These are phyloP conservation scores for Microtus pennsylvanicus DNA, from an alignment of 2,113 vertebrate genomes.

Conservation along the genomic window DNA sequence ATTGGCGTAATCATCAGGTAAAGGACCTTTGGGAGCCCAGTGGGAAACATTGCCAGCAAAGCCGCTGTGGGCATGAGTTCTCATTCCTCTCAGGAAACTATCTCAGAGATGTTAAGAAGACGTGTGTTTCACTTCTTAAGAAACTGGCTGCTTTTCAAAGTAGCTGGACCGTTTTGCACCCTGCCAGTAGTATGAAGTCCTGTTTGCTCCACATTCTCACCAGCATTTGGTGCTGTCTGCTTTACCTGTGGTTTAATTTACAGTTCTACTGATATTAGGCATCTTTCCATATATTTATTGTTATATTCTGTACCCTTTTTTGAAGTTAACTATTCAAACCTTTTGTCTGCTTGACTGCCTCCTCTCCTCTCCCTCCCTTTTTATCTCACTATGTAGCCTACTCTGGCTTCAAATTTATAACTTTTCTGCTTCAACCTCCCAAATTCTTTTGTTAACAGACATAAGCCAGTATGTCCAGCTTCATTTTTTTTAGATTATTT, in stretches of 20 bases:
- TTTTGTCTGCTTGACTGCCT: not conserved
- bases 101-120: not conserved
- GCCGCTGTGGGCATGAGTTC: not conserved
- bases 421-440: not conserved
- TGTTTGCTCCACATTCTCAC: rapidly evolving
- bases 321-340: not conserved
- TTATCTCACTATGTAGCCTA: not conserved
- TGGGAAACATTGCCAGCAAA: not conserved
- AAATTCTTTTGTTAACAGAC: not conserved
- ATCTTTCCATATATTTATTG: not conserved
- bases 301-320: not conserved
- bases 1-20: not conserved
- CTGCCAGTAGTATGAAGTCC: too few relatives aligned
- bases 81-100: not conserved
- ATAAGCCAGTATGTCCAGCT: not conserved
- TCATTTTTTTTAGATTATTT: not conserved
- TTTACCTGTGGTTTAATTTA: not conserved
- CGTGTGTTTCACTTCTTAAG: not conserved
- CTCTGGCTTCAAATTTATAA: not conserved
- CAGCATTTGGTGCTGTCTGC: not conserved
- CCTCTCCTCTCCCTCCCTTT: not conserved
- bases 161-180: not conserved
- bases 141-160: not conserved
- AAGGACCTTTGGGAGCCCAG: not conserved
- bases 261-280: not conserved